These are phyloP conservation scores for Cosmia trapezina DNA, from an alignment of 2,888 invertebrate species.

Conservation along the genomic window DNA sequence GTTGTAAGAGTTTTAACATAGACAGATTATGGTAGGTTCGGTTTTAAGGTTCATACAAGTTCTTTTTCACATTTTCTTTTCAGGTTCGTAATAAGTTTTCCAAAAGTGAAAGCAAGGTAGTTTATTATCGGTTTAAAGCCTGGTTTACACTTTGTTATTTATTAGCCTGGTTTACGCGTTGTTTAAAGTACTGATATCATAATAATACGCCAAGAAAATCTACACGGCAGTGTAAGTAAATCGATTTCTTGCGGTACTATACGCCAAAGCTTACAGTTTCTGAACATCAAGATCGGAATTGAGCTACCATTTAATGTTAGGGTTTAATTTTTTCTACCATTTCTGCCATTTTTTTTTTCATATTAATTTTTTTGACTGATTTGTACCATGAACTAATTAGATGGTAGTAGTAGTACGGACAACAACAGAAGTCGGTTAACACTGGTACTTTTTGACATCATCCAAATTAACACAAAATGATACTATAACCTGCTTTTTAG, in stretches of 20 bases:
- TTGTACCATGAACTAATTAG: neutral
- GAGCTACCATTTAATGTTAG: neutral
- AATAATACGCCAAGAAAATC: too few relatives aligned
- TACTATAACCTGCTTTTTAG: too few relatives aligned
- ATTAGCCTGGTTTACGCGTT: neutral
- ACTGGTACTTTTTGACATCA: too few relatives aligned
- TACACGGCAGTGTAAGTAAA: too few relatives aligned
- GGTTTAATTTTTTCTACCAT: neutral
- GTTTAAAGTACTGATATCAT: neutral
- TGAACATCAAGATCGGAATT: constrained; percentile 1
- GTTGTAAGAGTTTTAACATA: neutral
- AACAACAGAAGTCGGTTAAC: too few relatives aligned
- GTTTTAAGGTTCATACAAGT: neutral
- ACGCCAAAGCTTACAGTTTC: neutral
- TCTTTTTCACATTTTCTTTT: neutral
- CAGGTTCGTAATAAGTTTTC: neutral
- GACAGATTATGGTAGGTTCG: neutral
- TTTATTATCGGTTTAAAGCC: too few relatives aligned
- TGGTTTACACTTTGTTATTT: too few relatives aligned
- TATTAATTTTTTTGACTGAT: too few relatives aligned
- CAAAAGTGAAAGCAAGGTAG: neutral
- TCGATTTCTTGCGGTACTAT: neutral
- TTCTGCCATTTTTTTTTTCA: too few relatives aligned
- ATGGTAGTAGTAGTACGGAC: too few relatives aligned
- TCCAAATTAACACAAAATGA: too few relatives aligned